Base-by-base conservation (phyloP, 2,888 invertebrate species). In the Drosophila niveifrons region DNA sequence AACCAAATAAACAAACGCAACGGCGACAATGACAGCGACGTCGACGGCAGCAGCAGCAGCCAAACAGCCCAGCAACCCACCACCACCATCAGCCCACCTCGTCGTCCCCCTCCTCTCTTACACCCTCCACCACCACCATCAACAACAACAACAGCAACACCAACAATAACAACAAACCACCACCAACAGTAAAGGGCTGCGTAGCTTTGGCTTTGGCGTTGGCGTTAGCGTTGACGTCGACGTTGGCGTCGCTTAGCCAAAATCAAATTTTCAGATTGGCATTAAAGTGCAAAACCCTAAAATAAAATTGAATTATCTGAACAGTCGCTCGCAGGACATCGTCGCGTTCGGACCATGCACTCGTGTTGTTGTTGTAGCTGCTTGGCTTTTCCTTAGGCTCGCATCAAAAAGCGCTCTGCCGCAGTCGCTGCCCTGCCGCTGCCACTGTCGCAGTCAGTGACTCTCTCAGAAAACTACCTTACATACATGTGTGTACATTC, bases 251-350 rank as follows among this genome's bases (percentile, higher is more conserved):
- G 89, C 80, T 90, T 86, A 83, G 85, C 86, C 88, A 81, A 90
- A 90, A 90, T 91, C 90, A 90, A 90, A 90, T 91, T 86, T 90
- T 80, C 73, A 89, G 91, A 88, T 90, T 90, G 91, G 91, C 91
- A 91, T 90, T 90, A 90, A 91, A 90, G 91, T 90, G 89, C 88
- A 90, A 90, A 90, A 86, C 84, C 87, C 88, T 87, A 86, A 91
- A 90, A 91, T 90, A 88, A 91, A 90, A 91, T 91, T 91, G 90
- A 91, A 91, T 91, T 91, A 91, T 90, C 88, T 88, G 72, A 80
- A 89, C 75, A 76, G 75, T 85, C 84, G 87, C 82, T 78, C 77
- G 73, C 73, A 78, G 87, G 89, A 86, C 83, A 83, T 82, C 78
- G 84, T 83, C 87, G 88, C 74, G 88, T 86, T 82, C 82, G 82